Conservation (phyloP, 2,113 vertebrate genomes). For the Pygoscelis antarcticus region DNA sequence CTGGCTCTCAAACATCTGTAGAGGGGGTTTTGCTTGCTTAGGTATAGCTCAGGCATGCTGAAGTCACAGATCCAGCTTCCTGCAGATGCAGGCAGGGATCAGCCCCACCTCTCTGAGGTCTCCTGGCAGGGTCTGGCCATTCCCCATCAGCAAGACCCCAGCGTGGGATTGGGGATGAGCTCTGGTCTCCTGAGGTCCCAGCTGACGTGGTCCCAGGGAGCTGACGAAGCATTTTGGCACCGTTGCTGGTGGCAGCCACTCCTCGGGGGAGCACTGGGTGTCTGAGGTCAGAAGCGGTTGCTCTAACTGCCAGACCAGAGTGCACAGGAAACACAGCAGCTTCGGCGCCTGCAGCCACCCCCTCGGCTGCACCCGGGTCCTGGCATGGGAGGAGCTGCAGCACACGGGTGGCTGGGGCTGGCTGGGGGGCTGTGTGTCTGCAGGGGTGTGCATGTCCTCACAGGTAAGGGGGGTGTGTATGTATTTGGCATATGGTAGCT, state of each 20-base stretch:
- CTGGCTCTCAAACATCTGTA: background rate
- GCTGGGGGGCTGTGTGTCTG: background rate
- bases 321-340: background rate
- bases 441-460: too few species aligned
- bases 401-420: background rate
- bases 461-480: background rate
- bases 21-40: background rate
- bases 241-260: background rate
- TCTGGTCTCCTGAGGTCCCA: background rate
- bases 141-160: background rate
- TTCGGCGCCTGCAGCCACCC: background rate
- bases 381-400: background rate
- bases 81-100: background rate
- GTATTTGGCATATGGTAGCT: background rate
- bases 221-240: background rate
- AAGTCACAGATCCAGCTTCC: background rate
- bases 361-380: background rate
- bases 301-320: background rate
- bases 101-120: background rate
- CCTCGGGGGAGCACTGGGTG: rapidly evolving
- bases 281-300: rapidly evolving
- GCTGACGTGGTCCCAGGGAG: rapidly evolving
- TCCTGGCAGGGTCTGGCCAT: background rate
- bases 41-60: too few species aligned
- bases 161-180: background rate